Conservation (phyloP, 2,113 vertebrate species). For the Oryctolagus cuniculus region DNA sequence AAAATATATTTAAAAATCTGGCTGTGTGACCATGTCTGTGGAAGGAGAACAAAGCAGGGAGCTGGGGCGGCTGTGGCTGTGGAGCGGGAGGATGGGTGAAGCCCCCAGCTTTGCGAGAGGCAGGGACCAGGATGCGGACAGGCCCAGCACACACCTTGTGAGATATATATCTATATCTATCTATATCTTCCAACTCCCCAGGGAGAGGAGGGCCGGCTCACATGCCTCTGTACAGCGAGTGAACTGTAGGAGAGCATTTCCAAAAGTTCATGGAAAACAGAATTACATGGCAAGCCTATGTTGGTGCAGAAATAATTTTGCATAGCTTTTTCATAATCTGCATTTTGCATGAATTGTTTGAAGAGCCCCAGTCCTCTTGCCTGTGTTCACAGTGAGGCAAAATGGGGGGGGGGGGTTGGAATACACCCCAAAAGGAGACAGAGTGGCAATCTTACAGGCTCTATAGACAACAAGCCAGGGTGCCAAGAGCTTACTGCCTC, state of each 20-base stretch:
- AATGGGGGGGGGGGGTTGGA: not conserved
- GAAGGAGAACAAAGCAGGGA: not conserved
- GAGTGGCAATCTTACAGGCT: no score
- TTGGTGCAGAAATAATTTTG: no score
- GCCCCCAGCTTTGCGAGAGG: not conserved
- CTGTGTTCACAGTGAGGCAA: not conserved
- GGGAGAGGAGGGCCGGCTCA: no score
- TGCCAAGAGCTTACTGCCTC: not conserved
- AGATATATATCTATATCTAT: no score
- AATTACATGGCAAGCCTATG: no score
- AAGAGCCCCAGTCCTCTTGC: not conserved
- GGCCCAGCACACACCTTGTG: not conserved
- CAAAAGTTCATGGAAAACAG: no score
- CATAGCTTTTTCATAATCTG: no score
- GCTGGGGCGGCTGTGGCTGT: not conserved
- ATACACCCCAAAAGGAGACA: not conserved
- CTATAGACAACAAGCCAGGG: not conserved
- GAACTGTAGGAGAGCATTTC: not conserved
- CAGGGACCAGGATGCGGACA: no score
- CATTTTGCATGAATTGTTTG: no score
- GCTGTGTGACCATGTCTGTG: no score
- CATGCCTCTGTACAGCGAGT: not conserved
- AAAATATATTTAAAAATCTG: not conserved
- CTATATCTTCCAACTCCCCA: not conserved
- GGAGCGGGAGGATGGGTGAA: rapidly evolving